Percentiles rank a stretch among this genome's conserved stretches.
These are phyloP conservation scores for Cynopterus brachyotis DNA, from an alignment of 2,113 vertebrate genomes.

Conservation along the genomic window DNA sequence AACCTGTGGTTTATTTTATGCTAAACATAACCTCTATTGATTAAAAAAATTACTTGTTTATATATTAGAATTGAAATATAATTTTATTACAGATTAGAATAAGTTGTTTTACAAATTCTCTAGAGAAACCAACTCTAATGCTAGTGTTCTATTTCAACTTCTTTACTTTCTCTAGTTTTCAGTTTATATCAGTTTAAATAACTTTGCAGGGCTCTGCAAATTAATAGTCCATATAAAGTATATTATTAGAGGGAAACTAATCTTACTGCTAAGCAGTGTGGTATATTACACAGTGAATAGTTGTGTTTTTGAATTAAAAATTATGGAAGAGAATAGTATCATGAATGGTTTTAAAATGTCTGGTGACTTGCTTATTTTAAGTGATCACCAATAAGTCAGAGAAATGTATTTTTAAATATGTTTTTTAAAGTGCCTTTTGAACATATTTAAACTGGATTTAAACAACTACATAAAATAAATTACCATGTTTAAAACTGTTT, in stretches of 20 bases:
- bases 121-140: conserved; percentile 38
- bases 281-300: conserved; percentile 65
- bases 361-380: conserved; percentile 80
- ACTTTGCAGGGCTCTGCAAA: conserved; percentile 49
- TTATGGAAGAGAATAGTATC: conserved; percentile 67
- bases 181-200: conserved; percentile 44
- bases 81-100: conserved; percentile 41
- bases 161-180: conserved; percentile 40
- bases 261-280: conserved; percentile 80
- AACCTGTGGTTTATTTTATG: conserved; percentile 62
- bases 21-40: conserved; percentile 30
- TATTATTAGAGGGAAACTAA: conserved; percentile 72
- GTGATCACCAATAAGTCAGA: conserved; percentile 75
- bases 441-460: conserved; percentile 73
- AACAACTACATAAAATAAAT: conserved; percentile 75
- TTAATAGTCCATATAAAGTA: conserved; percentile 44
- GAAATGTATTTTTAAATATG: conserved; percentile 76
- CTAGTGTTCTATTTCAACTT: background rate
- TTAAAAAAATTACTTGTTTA: conserved; percentile 24
- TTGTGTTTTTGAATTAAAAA: conserved; percentile 65
- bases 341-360: conserved; percentile 71
- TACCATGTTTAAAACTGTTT: conserved; percentile 71
- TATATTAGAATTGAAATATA: conserved; percentile 41
- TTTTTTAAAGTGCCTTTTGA: conserved; percentile 78
- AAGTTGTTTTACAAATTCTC: conserved; percentile 26